Conservation (phyloP, 2,797 vertebrate genomes). For the Gallirallus australis region DNA sequence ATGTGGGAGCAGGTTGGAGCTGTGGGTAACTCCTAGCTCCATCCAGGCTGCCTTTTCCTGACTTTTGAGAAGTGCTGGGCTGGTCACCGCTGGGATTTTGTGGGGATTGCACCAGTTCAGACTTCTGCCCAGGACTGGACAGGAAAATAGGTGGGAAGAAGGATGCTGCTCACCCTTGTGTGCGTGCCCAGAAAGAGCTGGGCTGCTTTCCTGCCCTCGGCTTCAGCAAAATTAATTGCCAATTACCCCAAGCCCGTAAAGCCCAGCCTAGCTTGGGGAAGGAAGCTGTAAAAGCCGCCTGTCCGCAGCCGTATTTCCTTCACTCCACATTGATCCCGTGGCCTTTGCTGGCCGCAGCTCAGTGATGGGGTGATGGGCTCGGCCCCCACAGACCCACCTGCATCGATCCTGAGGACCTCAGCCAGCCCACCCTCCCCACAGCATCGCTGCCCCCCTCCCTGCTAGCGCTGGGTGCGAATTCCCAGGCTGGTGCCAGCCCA, state of each 20-base stretch:
- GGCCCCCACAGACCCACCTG: neutral
- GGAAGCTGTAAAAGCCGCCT: neutral
- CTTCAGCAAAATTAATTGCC: constrained; percentile 9
- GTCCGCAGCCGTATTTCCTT: constrained; percentile 15
- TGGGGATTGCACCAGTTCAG: neutral
- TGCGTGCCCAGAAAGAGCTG: neutral
- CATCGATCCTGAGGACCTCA: neutral
- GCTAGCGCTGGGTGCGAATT: neutral
- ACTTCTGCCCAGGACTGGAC: accelerated
- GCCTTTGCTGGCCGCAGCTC: constrained; percentile 9
- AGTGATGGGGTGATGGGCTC: neutral
- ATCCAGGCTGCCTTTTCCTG: accelerated
- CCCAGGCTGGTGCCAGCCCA: accelerated
- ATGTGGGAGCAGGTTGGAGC: neutral
- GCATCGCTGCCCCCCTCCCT: neutral
- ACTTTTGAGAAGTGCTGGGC: neutral
- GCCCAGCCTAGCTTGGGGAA: neutral
- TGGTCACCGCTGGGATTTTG: neutral
- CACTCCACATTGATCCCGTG: constrained; percentile 44
- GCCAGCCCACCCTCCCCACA: neutral
- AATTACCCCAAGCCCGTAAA: neutral
- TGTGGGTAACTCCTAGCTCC: accelerated
- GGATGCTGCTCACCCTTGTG: accelerated
- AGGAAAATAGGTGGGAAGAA: neutral
- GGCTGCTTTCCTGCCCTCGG: neutral